Evolutionary conservation across 2,113 vertebrate species (phyloP).

Genomic region (Merops nubicus): DNA sequence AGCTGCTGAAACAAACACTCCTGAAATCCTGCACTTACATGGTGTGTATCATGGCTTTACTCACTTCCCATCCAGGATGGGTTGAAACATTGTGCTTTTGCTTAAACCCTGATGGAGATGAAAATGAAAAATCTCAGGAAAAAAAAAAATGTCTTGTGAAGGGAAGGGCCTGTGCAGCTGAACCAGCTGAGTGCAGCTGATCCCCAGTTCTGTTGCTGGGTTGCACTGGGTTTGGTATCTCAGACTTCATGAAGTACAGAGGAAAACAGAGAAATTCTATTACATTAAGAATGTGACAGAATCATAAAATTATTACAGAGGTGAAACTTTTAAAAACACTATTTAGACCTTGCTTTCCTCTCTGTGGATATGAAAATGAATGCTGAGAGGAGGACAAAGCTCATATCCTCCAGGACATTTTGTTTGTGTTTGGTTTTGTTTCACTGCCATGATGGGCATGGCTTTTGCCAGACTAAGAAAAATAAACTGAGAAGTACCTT

Average conservation of each 20-base stretch:
- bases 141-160: neutral
- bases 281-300: neutral
- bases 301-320: neutral
- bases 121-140: neutral
- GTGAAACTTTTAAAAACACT: neutral
- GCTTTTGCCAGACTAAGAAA: neutral
- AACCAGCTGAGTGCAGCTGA: neutral
- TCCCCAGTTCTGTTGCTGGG: neutral
- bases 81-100: neutral
- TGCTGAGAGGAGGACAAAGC: neutral
- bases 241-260: neutral
- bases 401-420: neutral
- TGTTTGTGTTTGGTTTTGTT: neutral
- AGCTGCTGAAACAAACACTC: neutral
- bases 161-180: neutral
- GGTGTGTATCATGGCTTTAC: neutral
- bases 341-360: neutral
- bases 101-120: neutral
- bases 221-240: neutral
- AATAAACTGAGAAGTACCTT: accelerated
- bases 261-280: neutral
- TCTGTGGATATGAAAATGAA: neutral
- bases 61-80: neutral
- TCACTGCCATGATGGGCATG: accelerated
- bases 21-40: neutral